Conservation (phyloP, 2,888 invertebrate species). For the Hypolimnas misippus region DNA sequence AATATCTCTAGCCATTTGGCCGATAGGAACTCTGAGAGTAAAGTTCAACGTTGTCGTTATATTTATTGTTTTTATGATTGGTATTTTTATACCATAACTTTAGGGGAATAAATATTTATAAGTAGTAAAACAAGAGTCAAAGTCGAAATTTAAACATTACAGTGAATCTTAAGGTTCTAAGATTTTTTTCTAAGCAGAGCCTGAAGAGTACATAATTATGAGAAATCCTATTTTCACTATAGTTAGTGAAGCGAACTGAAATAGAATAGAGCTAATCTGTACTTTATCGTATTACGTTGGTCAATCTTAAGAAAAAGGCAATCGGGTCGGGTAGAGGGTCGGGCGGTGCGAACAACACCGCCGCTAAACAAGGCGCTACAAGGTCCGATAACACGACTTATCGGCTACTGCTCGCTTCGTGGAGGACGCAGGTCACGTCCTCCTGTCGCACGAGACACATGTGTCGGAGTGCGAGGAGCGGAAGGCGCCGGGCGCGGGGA, state of each 20-base stretch:
- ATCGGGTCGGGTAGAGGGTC: conserved; percentile 63
- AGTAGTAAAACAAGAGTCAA: no score
- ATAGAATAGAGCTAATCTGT: conserved; percentile 59
- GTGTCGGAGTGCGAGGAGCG: conserved; percentile 45
- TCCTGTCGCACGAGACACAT: conserved; percentile 48
- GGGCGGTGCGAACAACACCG: conserved; percentile 46
- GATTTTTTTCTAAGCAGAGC: neutral
- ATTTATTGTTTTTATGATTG: neutral
- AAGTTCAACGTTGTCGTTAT: conserved; percentile 13
- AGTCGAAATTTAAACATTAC: no score
- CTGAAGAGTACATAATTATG: conserved; percentile 8
- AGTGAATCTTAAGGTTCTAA: neutral
- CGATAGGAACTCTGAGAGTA: conserved; percentile 23
- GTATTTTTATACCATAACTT: neutral
- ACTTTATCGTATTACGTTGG: conserved; percentile 77
- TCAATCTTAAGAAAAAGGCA: conserved; percentile 78
- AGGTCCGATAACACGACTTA: conserved; percentile 68
- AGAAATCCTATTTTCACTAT: conserved; percentile 60
- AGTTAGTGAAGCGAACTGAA: conserved; percentile 69
- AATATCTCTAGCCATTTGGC: conserved; percentile 29
- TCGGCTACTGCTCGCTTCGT: conserved; percentile 56
- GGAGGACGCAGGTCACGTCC: conserved; percentile 29
- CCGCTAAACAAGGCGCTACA: conserved; percentile 69
- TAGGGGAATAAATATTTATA: no score
- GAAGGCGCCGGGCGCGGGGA: conserved; percentile 31